Base-by-base conservation (phyloP, 2,888 invertebrate species). In the Halictus ligatus region DNA sequence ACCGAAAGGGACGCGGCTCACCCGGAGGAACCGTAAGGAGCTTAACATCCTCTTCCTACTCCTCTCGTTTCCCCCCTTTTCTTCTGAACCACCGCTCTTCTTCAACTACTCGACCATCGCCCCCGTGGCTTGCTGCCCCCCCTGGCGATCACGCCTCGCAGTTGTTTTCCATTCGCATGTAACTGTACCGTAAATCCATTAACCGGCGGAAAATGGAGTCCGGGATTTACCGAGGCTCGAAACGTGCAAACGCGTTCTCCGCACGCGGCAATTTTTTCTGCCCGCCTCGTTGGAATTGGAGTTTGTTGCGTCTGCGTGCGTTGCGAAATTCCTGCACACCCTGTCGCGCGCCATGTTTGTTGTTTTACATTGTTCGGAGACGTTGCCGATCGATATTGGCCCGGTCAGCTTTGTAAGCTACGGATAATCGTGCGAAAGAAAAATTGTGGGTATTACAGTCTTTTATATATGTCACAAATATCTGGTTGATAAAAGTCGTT, bases 11-110 rank as follows among this genome's bases (percentile, higher is more conserved):
- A 81, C 18, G 3, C 21, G 71, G 25, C 67, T 82, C 78, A 73
- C 35, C 54, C 18, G 78, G 75, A 78, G n/a, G 71, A 83, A 67
- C 4, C 48, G 72, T 88, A 88, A 89, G 86, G 21, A 88, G 89
- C 86, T 89, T 89, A 88, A 80, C 48, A 8, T 29, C 15, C 7
- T 60, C 25, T 6, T 25, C 0, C 60, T 29, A 0, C 29, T 25
- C 35, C 35, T 58, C n/a, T 12, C 58, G 35, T 12, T n/a, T 58
- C 4, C 58, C 58, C 21, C 4, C 58, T 21, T 21, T 10, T 54
- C 21, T n/a, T 58, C 58, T 58, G 10, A 3, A 3, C 10, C 58
- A 8, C 58, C n/a, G n/a, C n/a, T 58, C 58, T n/a, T 58, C 58
- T n/a, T n/a, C 58, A 4, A 58, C 58, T 58, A 58, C 58, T 58